Conservation (phyloP, 35 echinoderm and acorn worm species). For the Nesometra sesokonis region DNA sequence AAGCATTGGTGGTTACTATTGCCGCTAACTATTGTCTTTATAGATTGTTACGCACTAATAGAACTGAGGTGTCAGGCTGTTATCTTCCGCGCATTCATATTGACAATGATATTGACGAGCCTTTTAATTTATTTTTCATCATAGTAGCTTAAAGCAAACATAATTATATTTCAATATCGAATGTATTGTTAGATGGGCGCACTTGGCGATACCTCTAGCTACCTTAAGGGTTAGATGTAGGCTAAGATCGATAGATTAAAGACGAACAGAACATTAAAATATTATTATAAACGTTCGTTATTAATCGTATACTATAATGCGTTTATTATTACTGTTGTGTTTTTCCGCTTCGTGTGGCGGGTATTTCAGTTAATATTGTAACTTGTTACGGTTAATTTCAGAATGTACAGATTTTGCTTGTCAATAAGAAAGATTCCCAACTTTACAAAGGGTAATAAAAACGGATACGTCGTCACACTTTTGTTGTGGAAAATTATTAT, state of each 20-base stretch:
- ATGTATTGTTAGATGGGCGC: not conserved
- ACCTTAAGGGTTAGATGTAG: not conserved
- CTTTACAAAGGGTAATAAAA: too few relatives aligned
- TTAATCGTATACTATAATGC: not conserved
- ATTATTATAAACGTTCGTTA: not conserved
- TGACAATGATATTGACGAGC: not conserved
- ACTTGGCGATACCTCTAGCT: not conserved
- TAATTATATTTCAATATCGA: not conserved
- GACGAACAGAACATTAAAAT: not conserved
- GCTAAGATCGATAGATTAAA: not conserved
- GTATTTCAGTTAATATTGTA: not conserved
- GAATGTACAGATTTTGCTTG: not conserved
- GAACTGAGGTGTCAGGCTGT: not conserved
- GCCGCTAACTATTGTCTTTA: not conserved
- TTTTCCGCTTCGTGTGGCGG: not conserved
- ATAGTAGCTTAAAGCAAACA: not conserved
- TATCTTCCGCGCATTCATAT: not conserved
- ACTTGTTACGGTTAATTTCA: not conserved
- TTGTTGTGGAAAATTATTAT: too few relatives aligned
- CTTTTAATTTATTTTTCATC: constrained; percentile 1
- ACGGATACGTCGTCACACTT: too few relatives aligned
- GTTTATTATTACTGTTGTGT: not conserved
- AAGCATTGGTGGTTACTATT: not conserved
- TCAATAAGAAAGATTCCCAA: not conserved
- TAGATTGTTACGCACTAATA: not conserved